Conservation (phyloP, 2,797 vertebrate species). For the Stomatorhinus walkeri region DNA sequence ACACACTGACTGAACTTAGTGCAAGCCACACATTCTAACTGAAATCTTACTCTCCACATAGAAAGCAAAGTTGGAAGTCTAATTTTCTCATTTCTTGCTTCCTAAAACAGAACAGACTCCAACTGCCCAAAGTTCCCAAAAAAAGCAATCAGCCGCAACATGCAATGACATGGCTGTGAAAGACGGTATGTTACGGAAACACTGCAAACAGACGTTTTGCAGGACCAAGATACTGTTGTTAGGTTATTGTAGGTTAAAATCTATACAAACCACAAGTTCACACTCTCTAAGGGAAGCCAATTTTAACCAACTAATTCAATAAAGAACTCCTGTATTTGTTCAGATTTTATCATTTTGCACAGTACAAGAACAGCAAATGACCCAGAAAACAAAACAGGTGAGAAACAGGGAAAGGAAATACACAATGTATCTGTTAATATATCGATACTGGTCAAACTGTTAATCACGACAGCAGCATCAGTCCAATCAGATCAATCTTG, state of each 20-base stretch:
- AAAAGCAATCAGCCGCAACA: neutral
- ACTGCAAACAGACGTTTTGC: neutral
- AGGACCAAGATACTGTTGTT: neutral
- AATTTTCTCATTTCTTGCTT: neutral
- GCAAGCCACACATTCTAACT: neutral
- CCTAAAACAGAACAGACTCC: neutral
- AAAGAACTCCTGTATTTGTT: neutral
- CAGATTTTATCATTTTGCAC: neutral
- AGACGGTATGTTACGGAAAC: neutral
- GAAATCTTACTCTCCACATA: neutral
- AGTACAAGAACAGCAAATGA: neutral
- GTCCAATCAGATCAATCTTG: neutral
- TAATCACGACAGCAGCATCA: neutral
- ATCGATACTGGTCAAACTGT: neutral
- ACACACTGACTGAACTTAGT: neutral
- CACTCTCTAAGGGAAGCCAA: neutral
- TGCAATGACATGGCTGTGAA: neutral
- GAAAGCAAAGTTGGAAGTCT: neutral
- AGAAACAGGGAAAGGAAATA: neutral
- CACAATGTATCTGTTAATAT: neutral
- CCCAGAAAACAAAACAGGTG: neutral
- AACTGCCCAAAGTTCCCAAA: neutral
- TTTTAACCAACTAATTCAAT: neutral
- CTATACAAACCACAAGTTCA: neutral
- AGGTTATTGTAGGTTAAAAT: neutral